Base-by-base conservation (phyloP, 2,888 invertebrate species). In the Psococerastis gibbosa region DNA sequence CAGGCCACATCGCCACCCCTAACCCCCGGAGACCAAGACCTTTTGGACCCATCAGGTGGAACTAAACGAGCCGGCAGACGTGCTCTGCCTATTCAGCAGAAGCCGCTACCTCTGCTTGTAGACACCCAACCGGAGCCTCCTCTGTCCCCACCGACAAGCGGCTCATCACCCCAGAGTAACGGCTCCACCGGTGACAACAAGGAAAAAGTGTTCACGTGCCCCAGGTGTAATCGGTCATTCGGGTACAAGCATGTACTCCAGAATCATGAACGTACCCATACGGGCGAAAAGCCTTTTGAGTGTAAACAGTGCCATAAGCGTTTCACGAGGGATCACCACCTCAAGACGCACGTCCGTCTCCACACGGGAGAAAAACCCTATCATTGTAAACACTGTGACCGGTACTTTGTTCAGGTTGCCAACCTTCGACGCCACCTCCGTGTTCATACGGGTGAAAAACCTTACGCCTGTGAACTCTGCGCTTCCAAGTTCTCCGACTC, bases 361-460 rank as follows among this genome's bases (percentile, higher is more conserved):
- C 91, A 91, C 60, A 91, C 91, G 2, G 91, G 91, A 1, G 91
- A 91, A 60, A 83, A 89, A 55, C 91, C 91, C 0, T 91, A 89
- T 62, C 80, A 82, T 56, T 91, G 91, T 63, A 78, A 78, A 43
- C 85, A 85, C 60, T 91, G 91, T 64, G 87, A 89, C 50, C 73
- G 88, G 2, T 83, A 87, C 57, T 91, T 91, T 60, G 89, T 91
- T 31, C 91, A 91, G 62, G 89, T 91, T 32, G 91, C 91, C 11
- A 91, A 91, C 60, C 68, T 91, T 31, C 68, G 91, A 4, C 74
- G 91, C 6, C 91, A 91, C 56, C 66, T 88, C 32, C 72, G 89
- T 43, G 89, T 89, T 0, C 91, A 91, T 61, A 91, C 91, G 0
- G 89, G 89, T 2, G 89, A 91, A 61, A 70, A 83, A 15, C 89